A percentile compares a stretch with the other conserved stretches of the same genome.
These are phyloP conservation scores for Pseudochaenichthys georgianus DNA, from an alignment of 2,797 vertebrate genomes.

Conservation along the genomic window DNA sequence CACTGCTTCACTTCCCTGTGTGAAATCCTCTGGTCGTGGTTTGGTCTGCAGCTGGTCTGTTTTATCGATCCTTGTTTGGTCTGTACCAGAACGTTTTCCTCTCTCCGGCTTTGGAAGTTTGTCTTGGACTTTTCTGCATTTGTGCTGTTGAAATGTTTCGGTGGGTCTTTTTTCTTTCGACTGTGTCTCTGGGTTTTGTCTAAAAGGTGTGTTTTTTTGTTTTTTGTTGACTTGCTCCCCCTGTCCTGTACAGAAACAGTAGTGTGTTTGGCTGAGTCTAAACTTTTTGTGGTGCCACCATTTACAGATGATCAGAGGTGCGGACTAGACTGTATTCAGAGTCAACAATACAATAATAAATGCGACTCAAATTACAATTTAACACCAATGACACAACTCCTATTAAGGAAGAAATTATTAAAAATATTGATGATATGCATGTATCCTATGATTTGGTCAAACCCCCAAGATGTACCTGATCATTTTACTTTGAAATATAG, in stretches of 20 bases:
- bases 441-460: too few species aligned
- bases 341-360: not conserved
- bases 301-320: conserved; percentile 48
- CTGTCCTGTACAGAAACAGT: conserved; percentile 36
- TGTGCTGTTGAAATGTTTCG: conserved; percentile 64
- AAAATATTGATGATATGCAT: too few species aligned
- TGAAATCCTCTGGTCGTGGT: conserved; percentile 61
- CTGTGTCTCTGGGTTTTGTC: conserved; percentile 60
- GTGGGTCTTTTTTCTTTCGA: conserved; percentile 38
- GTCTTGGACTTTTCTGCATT: conserved; percentile 68
- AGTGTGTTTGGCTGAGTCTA: conserved; percentile 40
- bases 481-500: not conserved
- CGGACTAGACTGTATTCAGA: conserved; percentile 15
- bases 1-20: conserved; percentile 66
- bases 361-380: not conserved
- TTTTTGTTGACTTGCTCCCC: conserved; percentile 35
- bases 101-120: conserved; percentile 60
- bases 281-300: conserved; percentile 15
- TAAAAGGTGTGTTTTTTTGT: conserved; percentile 52
- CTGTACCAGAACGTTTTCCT: conserved; percentile 55
- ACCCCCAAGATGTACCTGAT: not conserved
- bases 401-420: too few species aligned
- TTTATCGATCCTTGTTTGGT: conserved; percentile 57
- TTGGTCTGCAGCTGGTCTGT: conserved; percentile 64
- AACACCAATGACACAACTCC: not conserved